Evolutionary conservation across 2,797 vertebrate species (phyloP).

Genomic region (Siniperca scherzeri): DNA sequence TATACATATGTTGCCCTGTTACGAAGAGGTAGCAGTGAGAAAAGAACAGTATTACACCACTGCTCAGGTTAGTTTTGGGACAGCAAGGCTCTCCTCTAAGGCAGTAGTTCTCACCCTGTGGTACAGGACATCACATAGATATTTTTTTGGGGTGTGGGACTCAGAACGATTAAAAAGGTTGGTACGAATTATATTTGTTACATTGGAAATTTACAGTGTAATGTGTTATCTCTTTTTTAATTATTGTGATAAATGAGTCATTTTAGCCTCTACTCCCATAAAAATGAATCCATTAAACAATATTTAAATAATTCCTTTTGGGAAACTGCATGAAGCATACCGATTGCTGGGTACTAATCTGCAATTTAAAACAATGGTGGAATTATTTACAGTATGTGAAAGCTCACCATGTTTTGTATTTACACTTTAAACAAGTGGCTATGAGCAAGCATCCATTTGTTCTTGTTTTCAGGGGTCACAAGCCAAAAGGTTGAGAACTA

Average conservation of each 20-base stretch:
- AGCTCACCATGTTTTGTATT: background rate
- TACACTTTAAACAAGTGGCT: background rate
- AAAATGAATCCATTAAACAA: background rate
- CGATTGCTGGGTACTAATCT: background rate
- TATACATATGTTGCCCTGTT: constrained; percentile 48
- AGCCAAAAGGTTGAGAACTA: constrained; percentile 70
- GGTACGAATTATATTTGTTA: background rate
- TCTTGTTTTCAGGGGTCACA: constrained; percentile 20
- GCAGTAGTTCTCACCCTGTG: constrained; percentile 72
- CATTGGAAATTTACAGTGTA: background rate
- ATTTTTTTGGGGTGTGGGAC: background rate
- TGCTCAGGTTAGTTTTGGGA: constrained; percentile 80
- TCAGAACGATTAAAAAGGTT: background rate
- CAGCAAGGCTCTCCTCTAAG: constrained; percentile 51
- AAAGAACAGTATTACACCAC: constrained; percentile 36
- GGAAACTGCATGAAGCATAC: background rate
- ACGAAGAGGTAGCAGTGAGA: constrained; percentile 52
- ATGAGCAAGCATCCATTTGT: background rate
- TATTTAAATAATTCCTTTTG: constrained; percentile 6
- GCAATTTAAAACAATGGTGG: background rate
- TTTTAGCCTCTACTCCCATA: background rate
- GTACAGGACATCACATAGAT: constrained; percentile 7
- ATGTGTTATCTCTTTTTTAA: background rate
- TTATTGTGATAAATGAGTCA: background rate
- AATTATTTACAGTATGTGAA: background rate